These are phyloP conservation scores for Calyptommatus sinebrachiatus DNA, from an alignment of 2,113 vertebrate species.

Conservation along the genomic window DNA sequence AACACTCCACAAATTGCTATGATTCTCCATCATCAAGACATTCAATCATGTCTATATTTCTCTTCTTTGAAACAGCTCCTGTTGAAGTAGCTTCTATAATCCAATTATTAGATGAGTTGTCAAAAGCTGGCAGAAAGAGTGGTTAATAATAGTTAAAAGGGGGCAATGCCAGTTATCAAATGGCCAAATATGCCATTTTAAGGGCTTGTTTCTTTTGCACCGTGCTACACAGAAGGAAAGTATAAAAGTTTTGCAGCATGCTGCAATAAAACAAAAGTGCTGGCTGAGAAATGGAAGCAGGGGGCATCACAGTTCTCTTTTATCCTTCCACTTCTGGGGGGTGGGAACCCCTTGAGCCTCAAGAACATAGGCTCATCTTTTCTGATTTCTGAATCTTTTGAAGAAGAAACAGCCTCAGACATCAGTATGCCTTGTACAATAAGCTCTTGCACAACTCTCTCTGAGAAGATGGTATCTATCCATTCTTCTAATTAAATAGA, in stretches of 20 bases:
- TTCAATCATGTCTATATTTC: neutral
- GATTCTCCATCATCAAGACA: too few species aligned
- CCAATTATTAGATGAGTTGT: neutral
- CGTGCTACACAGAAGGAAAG: neutral
- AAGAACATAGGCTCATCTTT: constrained; percentile 3
- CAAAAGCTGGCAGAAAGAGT: neutral
- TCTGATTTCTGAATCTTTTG: neutral
- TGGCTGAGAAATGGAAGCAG: constrained; percentile 1
- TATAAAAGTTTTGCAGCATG: neutral
- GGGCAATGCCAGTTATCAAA: neutral
- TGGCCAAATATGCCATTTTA: neutral
- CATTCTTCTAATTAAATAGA: constrained; percentile 27
- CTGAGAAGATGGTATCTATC: neutral
- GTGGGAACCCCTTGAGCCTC: neutral
- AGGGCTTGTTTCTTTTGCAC: neutral
- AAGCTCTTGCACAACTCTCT: neutral
- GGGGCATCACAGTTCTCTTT: neutral
- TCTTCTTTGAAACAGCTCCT: neutral
- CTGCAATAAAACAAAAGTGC: constrained; percentile 8
- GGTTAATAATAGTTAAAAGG: neutral
- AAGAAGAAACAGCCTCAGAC: neutral
- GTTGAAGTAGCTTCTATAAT: neutral
- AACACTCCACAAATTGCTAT: too few species aligned
- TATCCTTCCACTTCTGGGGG: accelerated
- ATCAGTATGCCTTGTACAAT: neutral